Conservation (phyloP, 2,113 vertebrate species). For the Lycaon pictus region DNA sequence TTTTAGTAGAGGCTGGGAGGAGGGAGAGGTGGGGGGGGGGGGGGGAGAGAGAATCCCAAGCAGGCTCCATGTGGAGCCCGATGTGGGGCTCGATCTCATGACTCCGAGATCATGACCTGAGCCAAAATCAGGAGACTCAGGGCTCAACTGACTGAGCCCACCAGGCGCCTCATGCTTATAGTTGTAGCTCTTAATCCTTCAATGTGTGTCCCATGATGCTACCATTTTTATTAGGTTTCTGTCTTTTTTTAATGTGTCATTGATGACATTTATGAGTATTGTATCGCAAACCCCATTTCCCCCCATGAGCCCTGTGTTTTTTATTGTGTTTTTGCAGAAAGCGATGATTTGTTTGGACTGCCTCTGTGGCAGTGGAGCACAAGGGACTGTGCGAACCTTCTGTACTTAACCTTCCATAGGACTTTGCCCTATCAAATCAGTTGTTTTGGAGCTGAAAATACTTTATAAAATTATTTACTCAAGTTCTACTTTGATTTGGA, state of each 20-base stretch:
- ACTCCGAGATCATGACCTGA: not conserved
- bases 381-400: not conserved
- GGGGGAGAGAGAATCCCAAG: no score
- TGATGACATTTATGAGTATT: not conserved
- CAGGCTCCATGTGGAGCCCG: no score
- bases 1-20: no score
- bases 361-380: not conserved
- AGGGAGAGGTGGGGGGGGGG: no score
- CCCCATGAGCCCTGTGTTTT: not conserved
- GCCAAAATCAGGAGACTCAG: not conserved
- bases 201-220: not conserved
- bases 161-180: not conserved
- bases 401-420: not conserved
- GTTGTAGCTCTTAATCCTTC: not conserved
- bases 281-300: not conserved
- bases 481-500: conserved; percentile 14
- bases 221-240: conserved; percentile 2
- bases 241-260: not conserved
- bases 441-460: not conserved
- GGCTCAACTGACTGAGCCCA: not conserved
- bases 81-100: not conserved
- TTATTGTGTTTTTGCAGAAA: not conserved
- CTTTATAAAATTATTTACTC: not conserved
- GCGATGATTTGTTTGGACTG: not conserved
- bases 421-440: not conserved